phyloP scores from a whole-genome alignment of 2,888 invertebrate genomes.

The Brachypterus glaber region DNA sequence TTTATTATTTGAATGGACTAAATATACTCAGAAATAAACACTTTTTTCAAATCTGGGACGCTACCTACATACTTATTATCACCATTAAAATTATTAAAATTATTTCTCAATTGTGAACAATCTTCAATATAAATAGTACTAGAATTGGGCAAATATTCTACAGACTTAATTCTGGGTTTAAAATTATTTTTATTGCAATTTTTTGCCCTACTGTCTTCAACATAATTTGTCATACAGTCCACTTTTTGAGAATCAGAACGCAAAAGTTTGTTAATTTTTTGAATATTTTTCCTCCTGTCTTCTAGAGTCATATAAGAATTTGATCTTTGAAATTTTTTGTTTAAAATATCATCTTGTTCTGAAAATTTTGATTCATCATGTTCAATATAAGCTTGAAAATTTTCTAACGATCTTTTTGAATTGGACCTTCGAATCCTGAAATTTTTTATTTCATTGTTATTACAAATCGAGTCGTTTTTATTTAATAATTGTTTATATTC shows the following conservation, averaged over 20 bases:
- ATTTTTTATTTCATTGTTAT: conserved; percentile 15
- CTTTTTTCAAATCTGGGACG: conserved; percentile 47
- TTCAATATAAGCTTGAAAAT: conserved; percentile 34
- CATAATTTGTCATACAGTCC: conserved; percentile 17
- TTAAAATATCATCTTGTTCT: conserved; percentile 10
- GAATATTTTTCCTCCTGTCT: conserved; percentile 23
- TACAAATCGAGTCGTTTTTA: conserved; percentile 9
- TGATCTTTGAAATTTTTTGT: conserved; percentile 29
- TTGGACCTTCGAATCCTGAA: conserved; percentile 33
- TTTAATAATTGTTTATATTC: conserved; percentile 3
- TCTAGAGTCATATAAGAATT: conserved; percentile 34
- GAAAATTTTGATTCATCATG: conserved; percentile 14
- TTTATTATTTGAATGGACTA: no score
- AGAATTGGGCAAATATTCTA: conserved; percentile 29
- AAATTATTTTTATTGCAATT: conserved; percentile 16
- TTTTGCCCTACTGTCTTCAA: conserved; percentile 4
- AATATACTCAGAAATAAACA: conserved; percentile 43
- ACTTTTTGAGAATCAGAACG: conserved; percentile 23
- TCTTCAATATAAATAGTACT: conserved; percentile 27
- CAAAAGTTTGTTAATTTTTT: conserved; percentile 17
- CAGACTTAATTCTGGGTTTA: conserved; percentile 29
- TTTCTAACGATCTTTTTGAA: conserved; percentile 36
- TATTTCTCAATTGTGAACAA: no score
- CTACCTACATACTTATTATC: conserved; percentile 37
- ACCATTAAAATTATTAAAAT: conserved; percentile 11